These are phyloP conservation scores for Gavialis gangeticus DNA, from an alignment of 2,113 vertebrate genomes.

Conservation along the genomic window DNA sequence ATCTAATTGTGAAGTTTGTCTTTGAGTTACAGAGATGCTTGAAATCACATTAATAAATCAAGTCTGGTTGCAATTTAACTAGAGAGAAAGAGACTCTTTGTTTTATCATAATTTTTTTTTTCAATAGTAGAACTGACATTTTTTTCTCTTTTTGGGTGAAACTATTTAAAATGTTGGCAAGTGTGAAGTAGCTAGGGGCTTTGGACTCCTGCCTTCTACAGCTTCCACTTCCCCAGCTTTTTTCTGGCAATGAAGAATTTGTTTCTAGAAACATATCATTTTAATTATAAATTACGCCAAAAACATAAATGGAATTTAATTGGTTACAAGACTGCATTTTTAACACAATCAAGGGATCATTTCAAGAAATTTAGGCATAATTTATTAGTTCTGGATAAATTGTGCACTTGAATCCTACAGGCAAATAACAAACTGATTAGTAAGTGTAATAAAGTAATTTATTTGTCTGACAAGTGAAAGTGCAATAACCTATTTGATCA, in stretches of 20 bases:
- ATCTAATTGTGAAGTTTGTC: not conserved
- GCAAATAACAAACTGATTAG: constrained; percentile 76
- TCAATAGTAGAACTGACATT: constrained; percentile 22
- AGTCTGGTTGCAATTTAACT: not conserved
- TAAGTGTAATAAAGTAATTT: constrained; percentile 71
- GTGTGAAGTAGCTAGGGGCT: constrained; percentile 59
- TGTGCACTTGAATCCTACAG: constrained; percentile 61
- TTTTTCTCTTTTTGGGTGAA: not conserved
- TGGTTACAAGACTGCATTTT: constrained; percentile 72
- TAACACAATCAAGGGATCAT: constrained; percentile 51
- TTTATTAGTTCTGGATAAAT: constrained; percentile 63
- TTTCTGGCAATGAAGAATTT: constrained; percentile 67
- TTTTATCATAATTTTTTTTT: not conserved
- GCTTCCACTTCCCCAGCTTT: constrained; percentile 51
- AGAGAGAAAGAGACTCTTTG: not conserved
- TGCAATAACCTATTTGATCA: constrained; percentile 65
- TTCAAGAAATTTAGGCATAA: constrained; percentile 52
- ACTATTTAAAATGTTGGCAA: constrained; percentile 63
- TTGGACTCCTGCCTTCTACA: constrained; percentile 59
- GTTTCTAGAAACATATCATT: constrained; percentile 64
- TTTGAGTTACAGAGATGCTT: not conserved
- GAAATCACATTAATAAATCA: constrained; percentile 9
- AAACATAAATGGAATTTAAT: constrained; percentile 76
- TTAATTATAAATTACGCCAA: constrained; percentile 66
- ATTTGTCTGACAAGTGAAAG: constrained; percentile 63